Conservation (phyloP, 1,140 invertebrate genomes). For the Eufriesea mexicana region DNA sequence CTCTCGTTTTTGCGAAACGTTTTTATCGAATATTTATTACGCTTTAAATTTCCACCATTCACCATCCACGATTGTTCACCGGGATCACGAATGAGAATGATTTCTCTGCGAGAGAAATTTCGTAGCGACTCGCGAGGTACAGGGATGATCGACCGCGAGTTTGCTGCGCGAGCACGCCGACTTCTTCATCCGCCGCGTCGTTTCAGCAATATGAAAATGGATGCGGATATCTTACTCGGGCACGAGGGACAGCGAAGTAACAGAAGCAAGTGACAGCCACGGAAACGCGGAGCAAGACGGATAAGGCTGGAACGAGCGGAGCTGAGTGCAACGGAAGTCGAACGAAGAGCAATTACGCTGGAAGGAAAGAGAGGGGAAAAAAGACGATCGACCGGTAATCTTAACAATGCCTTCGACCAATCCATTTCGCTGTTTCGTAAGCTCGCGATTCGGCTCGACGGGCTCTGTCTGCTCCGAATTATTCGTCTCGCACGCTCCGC, state of each 20-base stretch:
- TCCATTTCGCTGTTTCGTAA: slow-evolving; percentile 41
- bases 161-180: neutral
- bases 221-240: slow-evolving; percentile 8
- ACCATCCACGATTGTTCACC: neutral
- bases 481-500: slow-evolving; percentile 21
- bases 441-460: neutral
- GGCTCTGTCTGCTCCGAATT: slow-evolving; percentile 21
- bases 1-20: neutral
- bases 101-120: neutral
- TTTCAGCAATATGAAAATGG: slow-evolving; percentile 43
- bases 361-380: neutral
- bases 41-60: neutral
- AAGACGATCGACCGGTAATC: slow-evolving; percentile 44
- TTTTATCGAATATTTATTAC: too few species aligned
- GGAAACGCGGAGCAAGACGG: neutral
- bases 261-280: neutral
- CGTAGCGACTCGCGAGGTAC: neutral
- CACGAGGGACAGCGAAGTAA: neutral
- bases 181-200: neutral
- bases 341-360: slow-evolving; percentile 36
- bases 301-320: neutral
- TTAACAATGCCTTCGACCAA: slow-evolving; percentile 67
- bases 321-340: neutral
- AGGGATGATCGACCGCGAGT: neutral
- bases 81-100: neutral